A percentile compares a stretch with the other conserved stretches of the same genome.
These are phyloP conservation scores for Tachuris rubrigastra DNA, from an alignment of 2,113 vertebrate genomes.

Conservation along the genomic window DNA sequence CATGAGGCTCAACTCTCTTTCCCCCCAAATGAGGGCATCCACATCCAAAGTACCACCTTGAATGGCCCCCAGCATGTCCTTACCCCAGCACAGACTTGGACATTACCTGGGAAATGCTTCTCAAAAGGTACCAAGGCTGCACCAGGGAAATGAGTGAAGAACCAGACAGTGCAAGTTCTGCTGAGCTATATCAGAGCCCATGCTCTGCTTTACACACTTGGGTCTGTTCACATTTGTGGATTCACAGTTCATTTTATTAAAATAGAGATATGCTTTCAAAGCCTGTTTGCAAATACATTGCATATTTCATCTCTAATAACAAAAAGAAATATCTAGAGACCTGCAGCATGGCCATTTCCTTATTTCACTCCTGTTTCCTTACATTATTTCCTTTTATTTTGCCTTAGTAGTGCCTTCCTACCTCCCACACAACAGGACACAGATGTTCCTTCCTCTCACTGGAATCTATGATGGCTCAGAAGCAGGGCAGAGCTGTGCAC, in stretches of 20 bases:
- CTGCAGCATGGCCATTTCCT: not conserved
- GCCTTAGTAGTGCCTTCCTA: not conserved
- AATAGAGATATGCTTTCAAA: not conserved
- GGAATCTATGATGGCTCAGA: accelerated
- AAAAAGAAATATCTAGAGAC: not conserved
- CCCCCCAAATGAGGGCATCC: not conserved
- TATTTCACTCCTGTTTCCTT: not conserved
- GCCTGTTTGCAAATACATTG: not conserved
- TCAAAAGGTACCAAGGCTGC: not conserved
- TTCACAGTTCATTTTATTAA: not conserved
- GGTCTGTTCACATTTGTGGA: not conserved
- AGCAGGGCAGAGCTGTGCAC: not conserved
- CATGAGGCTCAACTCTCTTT: not conserved
- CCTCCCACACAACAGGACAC: accelerated
- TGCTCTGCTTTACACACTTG: not conserved
- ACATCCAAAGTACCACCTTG: not conserved
- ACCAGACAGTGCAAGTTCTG: too few relatives aligned
- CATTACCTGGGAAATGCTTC: not conserved
- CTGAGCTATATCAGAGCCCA: not conserved
- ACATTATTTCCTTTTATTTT: not conserved
- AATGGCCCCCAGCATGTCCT: not conserved
- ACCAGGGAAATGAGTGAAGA: not conserved
- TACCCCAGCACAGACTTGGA: not conserved
- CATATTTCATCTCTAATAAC: not conserved
- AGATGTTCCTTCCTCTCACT: not conserved